Evolutionary conservation across 1,140 invertebrate genomes (phyloP), one percentile per base, ranked within the genome.

Genomic region (Diorhabda elongata): DNA sequence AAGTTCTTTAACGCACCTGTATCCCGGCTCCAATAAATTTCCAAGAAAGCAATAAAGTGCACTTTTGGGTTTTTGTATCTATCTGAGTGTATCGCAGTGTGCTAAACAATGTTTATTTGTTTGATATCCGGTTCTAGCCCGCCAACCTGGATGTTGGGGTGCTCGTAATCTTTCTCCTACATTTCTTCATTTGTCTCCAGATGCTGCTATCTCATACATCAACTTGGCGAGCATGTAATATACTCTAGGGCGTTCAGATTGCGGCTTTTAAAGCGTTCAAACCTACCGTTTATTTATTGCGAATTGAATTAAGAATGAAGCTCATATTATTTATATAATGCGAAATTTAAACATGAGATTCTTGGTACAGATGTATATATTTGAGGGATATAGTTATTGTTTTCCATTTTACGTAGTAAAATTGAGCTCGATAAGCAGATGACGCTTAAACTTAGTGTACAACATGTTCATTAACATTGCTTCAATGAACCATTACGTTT

Each of bases 141-240:
- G 69, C 71, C 70, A 67, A 73, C 69, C 68, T 72, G 73, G 58
- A 56, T 72, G 69, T 69, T 64, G 58, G 63, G 64, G 64, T 59
- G 45, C 6, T 41, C 66, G 71, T 70, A 73, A 73, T 73, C 68
- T 73, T 73, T 73, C 66, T 68, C 66, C 72, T 70, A 72, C 73
- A 75, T 76, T 75, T 76, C 75, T 75, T 76, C 73, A 76, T 76
- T 76, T 76, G 72, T 73, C 72, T 72, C 70, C 71, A 71, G 69
- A 74, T 74, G 73, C 68, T 74, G 68, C 68, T 47, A 66, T 60
- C 52, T 56, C 64, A 71, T 73, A 73, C 69, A 73, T 73, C 68
- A 70, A 65, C 47, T 65, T 65, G 64, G 64, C 64, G 11, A 56
- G 47, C 64, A 7, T 26, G 64, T 11, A 11, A 52, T 52, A 52